phyloP scores from a whole-genome alignment of 2,113 vertebrate genomes.

The Pseudorhombus dupliciocellatus region DNA sequence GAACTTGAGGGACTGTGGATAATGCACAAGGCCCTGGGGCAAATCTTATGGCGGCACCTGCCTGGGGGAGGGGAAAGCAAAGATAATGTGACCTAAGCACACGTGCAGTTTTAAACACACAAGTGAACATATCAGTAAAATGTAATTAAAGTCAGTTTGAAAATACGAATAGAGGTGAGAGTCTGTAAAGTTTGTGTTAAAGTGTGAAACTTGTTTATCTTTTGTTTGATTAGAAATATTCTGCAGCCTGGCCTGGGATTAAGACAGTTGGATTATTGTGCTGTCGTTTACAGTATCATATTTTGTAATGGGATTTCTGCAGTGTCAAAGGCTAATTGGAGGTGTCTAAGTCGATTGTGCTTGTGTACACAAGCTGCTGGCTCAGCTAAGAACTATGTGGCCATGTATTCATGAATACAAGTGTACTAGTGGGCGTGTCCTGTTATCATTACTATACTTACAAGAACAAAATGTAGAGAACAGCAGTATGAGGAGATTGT shows the following conservation, averaged over 20 bases:
- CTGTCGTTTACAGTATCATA: conserved; percentile 70
- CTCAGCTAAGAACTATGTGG: conserved; percentile 52
- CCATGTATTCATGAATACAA: conserved; percentile 6
- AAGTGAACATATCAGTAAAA: conserved; percentile 3
- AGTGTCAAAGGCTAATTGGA: conserved; percentile 56
- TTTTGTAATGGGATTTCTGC: conserved; percentile 70
- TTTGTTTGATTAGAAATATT: conserved; percentile 14
- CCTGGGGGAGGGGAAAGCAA: conserved; percentile 15
- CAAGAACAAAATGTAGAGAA: background rate
- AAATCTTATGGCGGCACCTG: conserved; percentile 51
- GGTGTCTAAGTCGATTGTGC: conserved; percentile 59
- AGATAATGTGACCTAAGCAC: conserved; percentile 1
- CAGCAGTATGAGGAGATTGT: background rate
- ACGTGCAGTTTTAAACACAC: conserved; percentile 2
- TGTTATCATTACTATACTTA: background rate
- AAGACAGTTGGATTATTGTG: conserved; percentile 62
- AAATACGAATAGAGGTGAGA: background rate
- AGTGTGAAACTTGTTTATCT: background rate
- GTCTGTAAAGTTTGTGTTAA: background rate
- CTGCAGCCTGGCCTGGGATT: conserved; percentile 50
- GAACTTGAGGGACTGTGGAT: conserved; percentile 69
- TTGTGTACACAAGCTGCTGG: conserved; percentile 53
- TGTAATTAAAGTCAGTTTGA: background rate
- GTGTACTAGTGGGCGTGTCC: conserved; percentile 8
- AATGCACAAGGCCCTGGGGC: conserved; percentile 51